phyloP scores from a whole-genome alignment of 1,140 invertebrate genomes.

The Phortica variegata region DNA sequence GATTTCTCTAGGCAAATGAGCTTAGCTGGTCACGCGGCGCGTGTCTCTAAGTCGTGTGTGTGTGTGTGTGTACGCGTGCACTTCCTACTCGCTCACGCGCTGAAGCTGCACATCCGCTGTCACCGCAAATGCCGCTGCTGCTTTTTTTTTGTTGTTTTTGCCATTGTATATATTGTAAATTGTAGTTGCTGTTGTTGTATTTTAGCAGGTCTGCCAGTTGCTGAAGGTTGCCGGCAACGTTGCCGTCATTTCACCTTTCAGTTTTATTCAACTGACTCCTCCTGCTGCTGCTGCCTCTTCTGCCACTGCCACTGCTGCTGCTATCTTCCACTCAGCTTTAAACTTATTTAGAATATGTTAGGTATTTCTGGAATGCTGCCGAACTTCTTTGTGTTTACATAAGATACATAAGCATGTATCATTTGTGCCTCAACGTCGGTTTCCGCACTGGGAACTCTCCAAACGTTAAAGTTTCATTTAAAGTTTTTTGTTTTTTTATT shows the following conservation, averaged over 20 bases:
- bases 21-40: constrained; percentile 10
- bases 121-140: constrained; percentile 16
- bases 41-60: constrained; percentile 7
- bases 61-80: constrained; percentile 18
- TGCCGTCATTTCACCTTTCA: neutral
- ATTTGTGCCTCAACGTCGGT: constrained; percentile 31
- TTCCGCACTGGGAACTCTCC: constrained; percentile 51
- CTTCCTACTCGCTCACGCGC: constrained; percentile 27
- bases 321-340: constrained; percentile 5
- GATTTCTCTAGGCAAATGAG: constrained; percentile 7
- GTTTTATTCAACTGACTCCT: neutral
- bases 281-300: constrained; percentile 4
- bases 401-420: constrained; percentile 17
- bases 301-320: constrained; percentile 4
- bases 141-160: constrained; percentile 7
- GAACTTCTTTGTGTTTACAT: constrained; percentile 7
- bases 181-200: too few relatives aligned
- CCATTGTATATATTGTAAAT: too few relatives aligned
- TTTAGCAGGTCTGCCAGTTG: too few relatives aligned
- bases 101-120: constrained; percentile 30
- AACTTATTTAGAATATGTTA: constrained; percentile 23
- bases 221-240: constrained; percentile 37
- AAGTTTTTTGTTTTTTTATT: constrained; percentile 11
- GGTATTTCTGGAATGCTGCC: neutral
- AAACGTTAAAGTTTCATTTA: too few relatives aligned